Evolutionary conservation across 1,140 invertebrate genomes (phyloP).

Genomic region (Eulimnadia texana): DNA sequence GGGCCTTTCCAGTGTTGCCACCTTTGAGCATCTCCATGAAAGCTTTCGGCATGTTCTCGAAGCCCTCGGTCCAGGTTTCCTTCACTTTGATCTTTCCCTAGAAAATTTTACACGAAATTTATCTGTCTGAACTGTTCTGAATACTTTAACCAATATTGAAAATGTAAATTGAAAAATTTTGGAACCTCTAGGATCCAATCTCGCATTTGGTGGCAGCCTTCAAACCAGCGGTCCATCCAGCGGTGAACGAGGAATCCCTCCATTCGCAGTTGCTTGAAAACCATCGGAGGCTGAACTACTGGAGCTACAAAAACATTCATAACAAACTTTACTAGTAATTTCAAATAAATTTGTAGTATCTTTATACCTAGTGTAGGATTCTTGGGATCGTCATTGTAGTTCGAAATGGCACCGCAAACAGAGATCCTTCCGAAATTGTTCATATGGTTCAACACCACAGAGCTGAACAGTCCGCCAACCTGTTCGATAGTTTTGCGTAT

Average conservation of each 20-base stretch:
- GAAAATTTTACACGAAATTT: conserved; percentile 3
- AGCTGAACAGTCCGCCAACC: conserved; percentile 51
- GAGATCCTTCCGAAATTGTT: conserved; percentile 41
- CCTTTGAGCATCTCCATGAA: conserved; percentile 32
- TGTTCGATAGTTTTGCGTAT: conserved; percentile 22
- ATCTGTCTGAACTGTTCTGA: background rate
- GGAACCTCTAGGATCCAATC: conserved; percentile 44
- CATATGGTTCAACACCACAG: conserved; percentile 43
- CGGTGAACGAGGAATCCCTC: conserved; percentile 41
- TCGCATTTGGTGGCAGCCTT: conserved; percentile 40
- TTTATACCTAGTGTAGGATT: conserved; percentile 24
- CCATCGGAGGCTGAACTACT: conserved; percentile 35
- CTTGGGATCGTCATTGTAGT: conserved; percentile 26
- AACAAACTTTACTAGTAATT: conserved; percentile 1
- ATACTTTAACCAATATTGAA: conserved; percentile 26
- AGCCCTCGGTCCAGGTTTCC: conserved; percentile 31
- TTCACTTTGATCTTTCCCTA: conserved; percentile 31
- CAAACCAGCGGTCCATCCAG: conserved; percentile 34
- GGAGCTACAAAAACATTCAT: conserved; percentile 25
- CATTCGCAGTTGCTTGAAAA: conserved; percentile 39
- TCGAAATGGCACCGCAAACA: conserved; percentile 43
- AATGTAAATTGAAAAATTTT: background rate
- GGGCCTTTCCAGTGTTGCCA: conserved; percentile 31
- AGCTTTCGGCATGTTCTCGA: conserved; percentile 33
- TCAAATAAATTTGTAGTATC: background rate